phyloP scores from a whole-genome alignment of 1,140 invertebrate genomes.

The Trichonephila clavata region DNA sequence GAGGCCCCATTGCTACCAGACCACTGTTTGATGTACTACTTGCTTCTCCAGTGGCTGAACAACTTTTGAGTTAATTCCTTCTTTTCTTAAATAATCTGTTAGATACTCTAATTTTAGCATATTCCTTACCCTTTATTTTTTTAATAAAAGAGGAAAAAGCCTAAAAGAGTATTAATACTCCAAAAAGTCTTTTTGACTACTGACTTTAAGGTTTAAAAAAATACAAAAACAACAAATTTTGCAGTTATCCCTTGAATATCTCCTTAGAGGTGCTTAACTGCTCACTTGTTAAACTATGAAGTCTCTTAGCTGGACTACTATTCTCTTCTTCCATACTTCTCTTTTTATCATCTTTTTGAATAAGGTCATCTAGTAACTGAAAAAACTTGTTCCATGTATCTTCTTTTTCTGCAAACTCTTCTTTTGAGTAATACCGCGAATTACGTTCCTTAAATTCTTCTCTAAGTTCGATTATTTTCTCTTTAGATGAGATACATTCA shows the following conservation, averaged over 20 bases:
- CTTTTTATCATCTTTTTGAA: constrained; percentile 41
- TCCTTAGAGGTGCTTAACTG: neutral
- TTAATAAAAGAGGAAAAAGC: neutral
- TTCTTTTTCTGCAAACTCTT: neutral
- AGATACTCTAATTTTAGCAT: neutral
- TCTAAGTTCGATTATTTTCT: constrained; percentile 48
- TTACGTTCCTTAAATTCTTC: constrained; percentile 56
- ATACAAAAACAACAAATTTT: neutral
- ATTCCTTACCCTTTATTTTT: neutral
- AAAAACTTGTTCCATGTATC: constrained; percentile 51
- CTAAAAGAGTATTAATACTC: neutral
- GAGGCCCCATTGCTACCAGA: neutral
- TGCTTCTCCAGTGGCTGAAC: neutral
- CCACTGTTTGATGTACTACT: neutral
- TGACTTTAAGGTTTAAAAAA: neutral
- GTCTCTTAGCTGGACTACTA: constrained; percentile 55
- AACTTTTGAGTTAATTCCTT: constrained; percentile 6
- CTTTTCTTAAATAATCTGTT: constrained; percentile 24
- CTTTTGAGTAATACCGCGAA: constrained; percentile 6
- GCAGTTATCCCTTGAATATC: neutral
- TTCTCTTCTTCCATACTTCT: constrained; percentile 56
- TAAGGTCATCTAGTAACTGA: constrained; percentile 63
- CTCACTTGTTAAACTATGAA: constrained; percentile 20
- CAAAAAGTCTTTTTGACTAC: neutral
- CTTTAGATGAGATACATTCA: constrained; percentile 53